These are phyloP conservation scores for Temnopleurus reevesii DNA, from an alignment of 53 echinoderm and acorn worm genomes.

Conservation along the genomic window DNA sequence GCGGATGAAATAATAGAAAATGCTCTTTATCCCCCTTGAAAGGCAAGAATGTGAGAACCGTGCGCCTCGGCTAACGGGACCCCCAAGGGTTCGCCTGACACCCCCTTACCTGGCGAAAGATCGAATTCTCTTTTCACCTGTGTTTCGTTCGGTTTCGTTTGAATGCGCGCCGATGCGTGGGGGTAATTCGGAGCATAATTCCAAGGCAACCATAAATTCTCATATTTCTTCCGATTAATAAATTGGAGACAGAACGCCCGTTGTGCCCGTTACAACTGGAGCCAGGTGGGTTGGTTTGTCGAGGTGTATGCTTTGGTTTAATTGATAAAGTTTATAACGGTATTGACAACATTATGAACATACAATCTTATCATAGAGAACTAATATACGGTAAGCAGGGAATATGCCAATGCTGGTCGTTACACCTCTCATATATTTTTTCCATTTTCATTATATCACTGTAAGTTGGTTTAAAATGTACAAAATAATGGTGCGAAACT, in stretches of 20 bases:
- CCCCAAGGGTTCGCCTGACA: slow-evolving; percentile 2
- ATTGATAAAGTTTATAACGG: not conserved
- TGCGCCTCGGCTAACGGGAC: not conserved
- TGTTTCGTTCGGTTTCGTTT: slow-evolving; percentile 28
- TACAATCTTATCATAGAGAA: too few relatives aligned
- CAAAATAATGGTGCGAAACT: too few relatives aligned
- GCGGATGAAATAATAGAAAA: not conserved
- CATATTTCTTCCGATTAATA: not conserved
- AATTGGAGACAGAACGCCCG: not conserved
- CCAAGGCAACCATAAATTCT: slow-evolving; percentile 27
- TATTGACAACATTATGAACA: too few relatives aligned
- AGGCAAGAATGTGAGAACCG: not conserved
- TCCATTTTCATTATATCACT: too few relatives aligned
- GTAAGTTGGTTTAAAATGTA: too few relatives aligned
- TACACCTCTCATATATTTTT: too few relatives aligned
- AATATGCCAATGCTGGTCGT: too few relatives aligned
- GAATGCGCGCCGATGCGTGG: slow-evolving; percentile 15
- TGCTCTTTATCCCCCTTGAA: not conserved
- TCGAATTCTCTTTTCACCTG: slow-evolving; percentile 28
- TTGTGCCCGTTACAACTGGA: not conserved
- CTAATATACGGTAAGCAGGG: too few relatives aligned
- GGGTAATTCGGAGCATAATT: not conserved
- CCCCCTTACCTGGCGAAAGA: slow-evolving; percentile 17
- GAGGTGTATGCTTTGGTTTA: not conserved
- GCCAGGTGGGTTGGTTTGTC: not conserved